phyloP scores from a whole-genome alignment of 2,797 vertebrate species.

The Trematomus bernacchii region DNA sequence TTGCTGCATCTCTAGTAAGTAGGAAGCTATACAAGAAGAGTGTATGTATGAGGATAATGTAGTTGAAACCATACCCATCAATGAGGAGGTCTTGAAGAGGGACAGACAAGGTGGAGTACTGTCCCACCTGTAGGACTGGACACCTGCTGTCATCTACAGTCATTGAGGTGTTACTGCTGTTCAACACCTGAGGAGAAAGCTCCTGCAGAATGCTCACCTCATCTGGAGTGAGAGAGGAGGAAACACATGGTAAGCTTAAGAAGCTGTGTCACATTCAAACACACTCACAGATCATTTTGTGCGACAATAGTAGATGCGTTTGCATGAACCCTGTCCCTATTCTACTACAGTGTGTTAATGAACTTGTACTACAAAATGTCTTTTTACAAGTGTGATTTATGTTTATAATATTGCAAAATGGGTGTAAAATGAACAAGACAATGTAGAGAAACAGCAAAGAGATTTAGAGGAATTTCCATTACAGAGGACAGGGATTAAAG shows the following conservation, averaged over 20 bases:
- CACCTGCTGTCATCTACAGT: conserved; percentile 78
- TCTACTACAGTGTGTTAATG: neutral
- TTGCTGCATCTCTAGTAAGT: no score
- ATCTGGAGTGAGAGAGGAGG: conserved; percentile 74
- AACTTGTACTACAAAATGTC: neutral
- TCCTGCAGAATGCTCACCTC: conserved; percentile 88
- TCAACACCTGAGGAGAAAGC: conserved; percentile 73
- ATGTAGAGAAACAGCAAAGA: neutral
- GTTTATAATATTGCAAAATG: neutral
- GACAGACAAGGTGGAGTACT: conserved; percentile 89
- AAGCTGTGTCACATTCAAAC: neutral
- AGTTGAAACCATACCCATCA: conserved; percentile 77
- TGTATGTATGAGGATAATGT: neutral
- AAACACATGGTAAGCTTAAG: neutral
- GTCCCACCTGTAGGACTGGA: conserved; percentile 86
- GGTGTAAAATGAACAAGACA: neutral
- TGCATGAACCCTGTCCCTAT: neutral
- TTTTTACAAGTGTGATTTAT: neutral
- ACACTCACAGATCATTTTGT: neutral
- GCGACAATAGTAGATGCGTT: neutral
- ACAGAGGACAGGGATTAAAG: neutral
- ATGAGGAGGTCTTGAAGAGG: conserved; percentile 84
- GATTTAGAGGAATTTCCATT: neutral
- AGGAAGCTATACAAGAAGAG: neutral
- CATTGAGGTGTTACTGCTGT: conserved; percentile 85